Evolutionary conservation across 2,888 invertebrate genomes (phyloP), one percentile per base, ranked within the genome.

Genomic region (Caenorhabditis plicata): DNA sequence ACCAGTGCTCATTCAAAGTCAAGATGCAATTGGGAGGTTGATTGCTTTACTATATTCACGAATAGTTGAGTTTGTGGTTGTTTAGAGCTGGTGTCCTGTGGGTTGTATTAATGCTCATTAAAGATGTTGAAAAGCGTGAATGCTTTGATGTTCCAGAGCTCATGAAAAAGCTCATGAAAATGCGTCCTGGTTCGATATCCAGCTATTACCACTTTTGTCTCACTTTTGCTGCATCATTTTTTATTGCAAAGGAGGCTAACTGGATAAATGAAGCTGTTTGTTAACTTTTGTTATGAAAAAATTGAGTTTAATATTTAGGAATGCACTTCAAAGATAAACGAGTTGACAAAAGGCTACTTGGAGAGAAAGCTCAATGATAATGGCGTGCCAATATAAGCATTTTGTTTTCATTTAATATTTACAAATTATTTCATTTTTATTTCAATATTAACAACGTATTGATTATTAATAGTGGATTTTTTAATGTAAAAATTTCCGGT

Each of bases 61-160:
- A n/a, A n/a, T n/a, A n/a, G n/a, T n/a, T n/a, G n/a, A n/a, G n/a
- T n/a, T n/a, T n/a, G n/a, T n/a, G n/a, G n/a, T n/a, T n/a, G n/a
- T n/a, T n/a, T n/a, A 26, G 61, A 26, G 38, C 51, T 5, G 41
- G 48, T 11, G 46, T 47, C 23, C 45, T 39, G 2, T 65, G 65
- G 65, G 58, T 55, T 25, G 36, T 31, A 23, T 25, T 53, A 38
- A 55, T 55, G 56, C 33, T 65, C 26, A n/a, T 41, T 22, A 61
- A 58, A 42, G 65, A 62, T 29, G 49, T 58, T 20, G 65, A 62
- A 43, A 62, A 54, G 48, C 38, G 52, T 11, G 62, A 61, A 40
- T 54, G 62, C 29, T 65, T 65, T 40, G 65, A 65, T 47, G 42
- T 65, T 11, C 47, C 46, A 5, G 57, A 58, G 22, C 31, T 62